Base-by-base conservation (phyloP, 2,888 invertebrate species). In the Xanthia icteritia region DNA sequence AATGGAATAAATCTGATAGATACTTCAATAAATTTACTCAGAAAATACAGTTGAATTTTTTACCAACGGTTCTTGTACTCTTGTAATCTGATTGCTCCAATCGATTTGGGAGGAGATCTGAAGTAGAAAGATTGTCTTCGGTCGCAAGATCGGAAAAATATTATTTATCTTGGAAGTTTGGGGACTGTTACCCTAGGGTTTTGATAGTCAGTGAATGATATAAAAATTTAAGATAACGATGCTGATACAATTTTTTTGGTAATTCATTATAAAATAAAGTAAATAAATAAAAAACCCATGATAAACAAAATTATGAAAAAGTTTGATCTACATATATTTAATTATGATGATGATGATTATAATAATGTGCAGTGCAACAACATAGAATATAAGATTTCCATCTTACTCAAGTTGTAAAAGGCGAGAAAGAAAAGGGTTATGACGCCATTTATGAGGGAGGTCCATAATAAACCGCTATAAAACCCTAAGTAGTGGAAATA, bases 31-130 rank as follows among this genome's bases (percentile, higher is more conserved):
- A 84, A 60, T 71, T 60, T 61, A 73, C 58, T 66, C n/a, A 0
- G 56, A 69, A 84, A 73, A 72, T 69, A 71, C 75, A 61, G 31
- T 79, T 45, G 31, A 56, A 23, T 42, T 72, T 77, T 74, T 76
- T 58, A 69, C 72, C 9, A 39, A 31, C 9, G 63, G 73, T 81
- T 60, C 73, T 83, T 45, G 72, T 72, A 72, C 81, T 60, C 73
- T 83, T 45, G 72, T 72, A 72, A 85, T 70, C 81, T 81, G 82
- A 85, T 83, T 83, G 64, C 82, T 71, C 13, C 31, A 61, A 81
- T 71, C 70, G 73, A 81, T 85, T 66, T 58, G 45, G 20, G 66
- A 36, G 67, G 13, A 84, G 51, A 77, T 77, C 71, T 82, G 66
- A 83, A 85, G 77, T 68, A 39, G 13, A 48, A 45, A 77, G 81